Evolutionary conservation across 1,140 invertebrate species (phyloP).

Genomic region (Lineus longissimus): DNA sequence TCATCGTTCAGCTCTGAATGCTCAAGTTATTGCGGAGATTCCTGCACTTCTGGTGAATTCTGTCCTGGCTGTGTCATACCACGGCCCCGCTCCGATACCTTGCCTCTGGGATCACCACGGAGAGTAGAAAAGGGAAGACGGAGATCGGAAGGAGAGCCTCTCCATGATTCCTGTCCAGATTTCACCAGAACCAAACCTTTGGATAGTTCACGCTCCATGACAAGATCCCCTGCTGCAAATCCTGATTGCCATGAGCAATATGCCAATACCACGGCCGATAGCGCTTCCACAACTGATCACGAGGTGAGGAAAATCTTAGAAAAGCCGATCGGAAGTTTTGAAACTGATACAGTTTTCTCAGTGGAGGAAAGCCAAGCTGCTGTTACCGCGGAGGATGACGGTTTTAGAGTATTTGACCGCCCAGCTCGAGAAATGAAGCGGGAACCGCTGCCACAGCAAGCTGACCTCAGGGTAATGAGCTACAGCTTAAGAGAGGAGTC

Average conservation of each 20-base stretch:
- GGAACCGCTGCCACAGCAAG: constrained; percentile 8
- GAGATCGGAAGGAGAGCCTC: too few relatives aligned
- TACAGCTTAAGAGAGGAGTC: not conserved
- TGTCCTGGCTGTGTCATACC: too few relatives aligned
- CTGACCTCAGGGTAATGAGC: not conserved
- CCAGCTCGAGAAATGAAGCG: not conserved
- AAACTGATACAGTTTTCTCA: not conserved
- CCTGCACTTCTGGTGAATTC: too few relatives aligned
- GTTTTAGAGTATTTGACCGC: constrained; percentile 12
- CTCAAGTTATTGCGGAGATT: too few relatives aligned
- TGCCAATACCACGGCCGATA: not conserved
- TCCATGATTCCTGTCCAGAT: too few relatives aligned
- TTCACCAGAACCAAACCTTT: too few relatives aligned
- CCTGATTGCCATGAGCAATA: not conserved
- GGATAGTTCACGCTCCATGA: too few relatives aligned
- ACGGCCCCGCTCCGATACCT: too few relatives aligned
- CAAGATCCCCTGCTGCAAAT: not conserved
- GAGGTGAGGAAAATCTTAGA: not conserved
- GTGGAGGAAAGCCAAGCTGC: constrained; percentile 18
- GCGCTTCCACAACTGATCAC: not conserved
- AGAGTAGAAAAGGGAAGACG: too few relatives aligned
- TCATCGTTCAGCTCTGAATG: too few relatives aligned
- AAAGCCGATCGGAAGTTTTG: not conserved
- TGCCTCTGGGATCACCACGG: too few relatives aligned
- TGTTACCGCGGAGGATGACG: not conserved